Evolutionary conservation across 2,888 invertebrate genomes (phyloP).

Genomic region (Lithophane leautieri): DNA sequence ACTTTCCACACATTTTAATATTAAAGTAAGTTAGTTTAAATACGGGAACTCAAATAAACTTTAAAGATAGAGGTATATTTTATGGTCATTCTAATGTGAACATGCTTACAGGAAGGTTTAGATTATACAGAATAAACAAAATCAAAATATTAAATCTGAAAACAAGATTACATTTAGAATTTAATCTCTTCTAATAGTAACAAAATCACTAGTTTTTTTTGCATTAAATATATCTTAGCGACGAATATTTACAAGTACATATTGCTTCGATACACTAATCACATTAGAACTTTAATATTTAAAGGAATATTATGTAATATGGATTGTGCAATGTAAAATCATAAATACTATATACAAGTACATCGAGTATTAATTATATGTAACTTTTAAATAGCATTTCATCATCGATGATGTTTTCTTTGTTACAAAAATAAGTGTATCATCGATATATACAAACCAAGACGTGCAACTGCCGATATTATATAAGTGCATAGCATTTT

Average conservation of each 20-base stretch:
- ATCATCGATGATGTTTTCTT: neutral
- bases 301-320: slow-evolving; percentile 4
- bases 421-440: neutral
- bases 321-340: slow-evolving; percentile 14
- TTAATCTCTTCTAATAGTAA: slow-evolving; percentile 4
- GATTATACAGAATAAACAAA: neutral
- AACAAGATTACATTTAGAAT: slow-evolving; percentile 21
- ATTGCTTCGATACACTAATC: slow-evolving; percentile 68
- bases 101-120: neutral
- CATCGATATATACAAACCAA: neutral
- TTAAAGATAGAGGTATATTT: neutral
- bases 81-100: neutral
- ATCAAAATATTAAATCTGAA: neutral
- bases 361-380: slow-evolving; percentile 1
- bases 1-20: slow-evolving; percentile 16
- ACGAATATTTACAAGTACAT: slow-evolving; percentile 63
- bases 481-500: neutral
- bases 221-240: slow-evolving; percentile 41
- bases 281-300: slow-evolving; percentile 44
- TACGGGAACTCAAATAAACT: neutral
- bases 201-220: slow-evolving; percentile 16
- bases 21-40: neutral
- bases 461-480: neutral
- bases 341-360: neutral
- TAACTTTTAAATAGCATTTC: neutral